A percentile compares a stretch with the other conserved stretches of the same genome.
phyloP scores from a whole-genome alignment of 2,113 vertebrate species.

The Pterocles orientalis region DNA sequence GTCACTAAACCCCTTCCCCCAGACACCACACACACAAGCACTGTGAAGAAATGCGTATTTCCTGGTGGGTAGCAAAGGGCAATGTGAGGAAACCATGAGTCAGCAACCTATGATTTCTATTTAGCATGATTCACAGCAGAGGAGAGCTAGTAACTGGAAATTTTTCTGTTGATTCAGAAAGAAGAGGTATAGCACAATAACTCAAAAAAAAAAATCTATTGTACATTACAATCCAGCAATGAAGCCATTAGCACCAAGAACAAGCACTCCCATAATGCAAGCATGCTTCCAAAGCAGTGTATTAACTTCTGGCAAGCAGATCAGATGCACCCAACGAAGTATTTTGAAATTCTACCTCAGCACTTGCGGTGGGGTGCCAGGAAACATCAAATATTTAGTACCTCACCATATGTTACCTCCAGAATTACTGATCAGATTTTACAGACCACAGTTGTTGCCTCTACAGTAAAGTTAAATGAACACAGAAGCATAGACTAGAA shows the following conservation, averaged over 20 bases:
- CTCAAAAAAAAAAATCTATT: neutral
- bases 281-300: neutral
- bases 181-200: neutral
- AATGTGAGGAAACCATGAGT: slow-evolving; percentile 40
- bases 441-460: neutral
- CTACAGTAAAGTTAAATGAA: neutral
- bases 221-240: neutral
- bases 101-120: slow-evolving; percentile 23
- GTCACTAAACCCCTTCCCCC: neutral
- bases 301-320: neutral
- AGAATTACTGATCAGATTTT: neutral
- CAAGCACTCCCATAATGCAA: neutral
- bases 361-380: neutral
- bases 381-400: neutral
- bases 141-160: neutral
- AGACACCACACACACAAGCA: neutral
- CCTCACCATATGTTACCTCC: neutral
- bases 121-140: neutral
- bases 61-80: slow-evolving; percentile 28
- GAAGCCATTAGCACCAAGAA: neutral
- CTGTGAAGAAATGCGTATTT: neutral
- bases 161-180: neutral
- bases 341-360: neutral
- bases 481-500: neutral
- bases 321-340: neutral